These are phyloP conservation scores for Macaca mulatta DNA, from an alignment of 2,113 vertebrate species.

Conservation along the genomic window DNA sequence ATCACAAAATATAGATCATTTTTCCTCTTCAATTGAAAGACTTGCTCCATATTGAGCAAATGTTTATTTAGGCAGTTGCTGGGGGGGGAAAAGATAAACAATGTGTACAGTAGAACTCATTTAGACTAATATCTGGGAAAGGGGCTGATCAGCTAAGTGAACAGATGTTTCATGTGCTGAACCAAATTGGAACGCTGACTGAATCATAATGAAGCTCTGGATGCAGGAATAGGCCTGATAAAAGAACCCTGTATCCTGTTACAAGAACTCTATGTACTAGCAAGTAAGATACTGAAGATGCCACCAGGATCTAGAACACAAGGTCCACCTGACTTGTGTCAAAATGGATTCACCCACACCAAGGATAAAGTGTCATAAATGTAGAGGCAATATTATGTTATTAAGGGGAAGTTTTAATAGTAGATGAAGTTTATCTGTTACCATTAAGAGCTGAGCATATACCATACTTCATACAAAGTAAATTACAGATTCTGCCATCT, in stretches of 20 bases:
- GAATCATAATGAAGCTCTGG: conserved; percentile 44
- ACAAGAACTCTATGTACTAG: background rate
- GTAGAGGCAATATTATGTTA: background rate
- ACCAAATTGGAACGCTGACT: conserved; percentile 19
- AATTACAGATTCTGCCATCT: background rate
- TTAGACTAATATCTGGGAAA: conserved; percentile 49
- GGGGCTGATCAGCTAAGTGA: conserved; percentile 32
- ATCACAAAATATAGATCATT: conserved; percentile 34
- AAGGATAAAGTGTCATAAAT: background rate
- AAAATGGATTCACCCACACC: background rate
- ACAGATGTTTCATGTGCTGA: conserved; percentile 49
- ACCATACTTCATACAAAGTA: background rate
- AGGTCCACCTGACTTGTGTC: too few relatives aligned
- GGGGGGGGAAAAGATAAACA: background rate
- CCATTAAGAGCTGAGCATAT: background rate
- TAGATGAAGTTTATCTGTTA: background rate
- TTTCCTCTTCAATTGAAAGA: background rate
- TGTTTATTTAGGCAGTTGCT: conserved; percentile 44
- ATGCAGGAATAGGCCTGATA: background rate
- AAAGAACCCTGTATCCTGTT: background rate
- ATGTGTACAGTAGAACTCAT: conserved; percentile 14
- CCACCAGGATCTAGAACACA: background rate
- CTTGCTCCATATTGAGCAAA: conserved; percentile 30
- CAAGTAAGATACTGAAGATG: background rate
- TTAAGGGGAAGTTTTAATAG: background rate